Percentiles rank a stretch among this genome's conserved stretches.
Evolutionary conservation across 1,140 invertebrate genomes (phyloP).

Genomic region (Leptinotarsa texana): DNA sequence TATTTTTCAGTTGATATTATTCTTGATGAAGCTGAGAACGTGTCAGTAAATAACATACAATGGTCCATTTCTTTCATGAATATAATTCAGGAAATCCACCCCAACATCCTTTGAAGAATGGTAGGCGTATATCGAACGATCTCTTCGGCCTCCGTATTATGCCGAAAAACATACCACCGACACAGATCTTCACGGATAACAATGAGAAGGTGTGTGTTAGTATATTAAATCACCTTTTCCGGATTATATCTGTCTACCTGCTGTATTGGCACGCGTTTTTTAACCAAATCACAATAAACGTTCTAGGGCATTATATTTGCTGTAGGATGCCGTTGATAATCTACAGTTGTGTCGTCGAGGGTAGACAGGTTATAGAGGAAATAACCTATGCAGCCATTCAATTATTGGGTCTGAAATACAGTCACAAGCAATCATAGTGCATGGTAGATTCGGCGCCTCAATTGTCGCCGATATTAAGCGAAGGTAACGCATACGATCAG

Average conservation of each 20-base stretch:
- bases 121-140: too few species aligned
- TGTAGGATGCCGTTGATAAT: neutral
- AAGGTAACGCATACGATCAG: neutral
- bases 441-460: neutral
- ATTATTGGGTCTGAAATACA: neutral
- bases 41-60: too few species aligned
- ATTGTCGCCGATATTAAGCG: neutral
- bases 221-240: neutral
- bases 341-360: neutral
- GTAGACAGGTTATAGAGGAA: neutral
- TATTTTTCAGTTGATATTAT: too few species aligned
- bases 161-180: neutral
- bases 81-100: too few species aligned
- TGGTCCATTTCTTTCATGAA: too few species aligned
- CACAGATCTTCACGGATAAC: neutral
- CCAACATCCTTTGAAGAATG: too few species aligned
- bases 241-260: conserved; percentile 2
- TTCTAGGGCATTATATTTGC: neutral
- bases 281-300: neutral
- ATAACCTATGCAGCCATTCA: neutral
- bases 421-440: neutral
- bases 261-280: neutral
- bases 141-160: neutral
- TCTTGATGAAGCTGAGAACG: too few species aligned
- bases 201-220: neutral